A percentile compares a stretch with the other conserved stretches of the same genome.
Evolutionary conservation across 2,888 invertebrate species (phyloP).

Genomic region (Aromia moschata): DNA sequence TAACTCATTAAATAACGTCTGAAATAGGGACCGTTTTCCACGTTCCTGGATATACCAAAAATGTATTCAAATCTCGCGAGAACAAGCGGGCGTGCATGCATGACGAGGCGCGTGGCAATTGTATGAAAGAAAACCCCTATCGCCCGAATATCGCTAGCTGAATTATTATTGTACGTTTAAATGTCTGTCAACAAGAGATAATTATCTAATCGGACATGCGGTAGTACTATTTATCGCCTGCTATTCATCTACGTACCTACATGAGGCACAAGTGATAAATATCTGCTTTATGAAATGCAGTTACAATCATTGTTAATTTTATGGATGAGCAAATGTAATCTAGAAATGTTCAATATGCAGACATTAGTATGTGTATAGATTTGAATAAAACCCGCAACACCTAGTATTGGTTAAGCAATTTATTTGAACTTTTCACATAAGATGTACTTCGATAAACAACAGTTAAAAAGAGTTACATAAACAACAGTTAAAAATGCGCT

Average conservation of each 20-base stretch:
- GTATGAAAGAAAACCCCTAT: constrained; percentile 10
- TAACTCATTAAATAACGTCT: too few relatives aligned
- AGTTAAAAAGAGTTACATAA: too few relatives aligned
- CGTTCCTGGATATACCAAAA: too few relatives aligned
- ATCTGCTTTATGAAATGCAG: constrained; percentile 34
- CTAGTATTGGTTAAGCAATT: too few relatives aligned
- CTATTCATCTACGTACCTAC: constrained; percentile 27
- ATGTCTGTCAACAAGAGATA: constrained; percentile 39
- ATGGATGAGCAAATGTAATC: constrained; percentile 22
- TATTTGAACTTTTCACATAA: too few relatives aligned
- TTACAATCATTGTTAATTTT: constrained; percentile 35
- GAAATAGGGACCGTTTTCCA: too few relatives aligned
- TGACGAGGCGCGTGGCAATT: constrained; percentile 11
- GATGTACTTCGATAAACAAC: too few relatives aligned
- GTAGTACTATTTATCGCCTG: constrained; percentile 32
- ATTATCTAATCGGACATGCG: constrained; percentile 34
- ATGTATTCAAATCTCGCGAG: too few relatives aligned
- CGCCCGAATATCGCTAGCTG: neutral
- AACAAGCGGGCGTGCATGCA: neutral
- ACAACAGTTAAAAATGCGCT: too few relatives aligned
- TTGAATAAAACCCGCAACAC: too few relatives aligned
- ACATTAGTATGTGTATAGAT: too few relatives aligned
- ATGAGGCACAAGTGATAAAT: constrained; percentile 22
- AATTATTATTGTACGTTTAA: constrained; percentile 22
- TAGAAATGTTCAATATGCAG: constrained; percentile 8